These are phyloP conservation scores for Channallabes apus DNA, from an alignment of 2,797 vertebrate genomes.

Conservation along the genomic window DNA sequence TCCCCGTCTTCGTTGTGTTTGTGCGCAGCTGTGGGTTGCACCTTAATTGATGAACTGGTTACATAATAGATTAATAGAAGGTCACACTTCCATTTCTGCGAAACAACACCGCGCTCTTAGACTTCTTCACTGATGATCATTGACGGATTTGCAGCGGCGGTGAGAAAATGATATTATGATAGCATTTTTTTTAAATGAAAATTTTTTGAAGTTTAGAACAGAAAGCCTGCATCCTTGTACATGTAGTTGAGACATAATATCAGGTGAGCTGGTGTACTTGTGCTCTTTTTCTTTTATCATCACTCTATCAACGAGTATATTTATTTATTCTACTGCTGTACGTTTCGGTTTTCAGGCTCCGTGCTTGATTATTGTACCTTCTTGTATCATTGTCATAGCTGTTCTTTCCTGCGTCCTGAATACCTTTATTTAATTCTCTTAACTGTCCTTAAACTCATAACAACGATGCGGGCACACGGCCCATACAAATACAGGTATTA, in stretches of 20 bases:
- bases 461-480: not conserved
- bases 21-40: constrained; percentile 20
- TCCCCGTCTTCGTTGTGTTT: constrained; percentile 21
- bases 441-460: not conserved
- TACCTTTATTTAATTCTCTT: not conserved
- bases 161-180: not conserved
- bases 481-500: not conserved
- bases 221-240: no score
- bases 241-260: not conserved
- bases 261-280: not conserved
- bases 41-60: constrained; percentile 62
- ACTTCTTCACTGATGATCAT: constrained; percentile 8
- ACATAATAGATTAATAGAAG: constrained; percentile 57
- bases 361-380: not conserved
- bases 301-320: not conserved
- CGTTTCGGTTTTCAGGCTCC: not conserved
- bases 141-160: not conserved
- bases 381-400: not conserved
- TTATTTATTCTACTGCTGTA: not conserved
- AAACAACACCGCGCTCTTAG: constrained; percentile 30
- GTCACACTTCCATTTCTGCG: constrained; percentile 40
- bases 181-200: not conserved
- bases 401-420: not conserved
- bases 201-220: not conserved
- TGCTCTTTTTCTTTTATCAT: no score